A percentile compares a stretch with the other conserved stretches of the same genome.
These are phyloP conservation scores for Marcusenius ussheri DNA, from an alignment of 2,113 vertebrate genomes.

Conservation along the genomic window DNA sequence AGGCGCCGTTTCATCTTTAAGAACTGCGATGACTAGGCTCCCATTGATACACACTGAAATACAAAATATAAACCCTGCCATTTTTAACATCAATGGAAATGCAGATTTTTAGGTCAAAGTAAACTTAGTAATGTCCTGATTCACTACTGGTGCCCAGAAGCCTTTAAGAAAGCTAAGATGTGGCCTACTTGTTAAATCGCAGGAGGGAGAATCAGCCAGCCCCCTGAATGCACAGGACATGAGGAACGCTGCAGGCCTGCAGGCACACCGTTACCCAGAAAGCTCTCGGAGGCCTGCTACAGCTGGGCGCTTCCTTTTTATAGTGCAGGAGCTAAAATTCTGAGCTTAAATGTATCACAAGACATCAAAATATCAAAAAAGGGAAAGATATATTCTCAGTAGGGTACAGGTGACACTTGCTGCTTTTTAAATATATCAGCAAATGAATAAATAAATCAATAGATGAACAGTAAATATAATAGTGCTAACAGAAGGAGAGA, in stretches of 20 bases:
- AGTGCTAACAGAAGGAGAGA: background rate
- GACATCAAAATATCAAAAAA: background rate
- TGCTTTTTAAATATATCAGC: background rate
- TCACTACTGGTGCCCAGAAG: constrained; percentile 11
- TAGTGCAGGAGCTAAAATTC: background rate
- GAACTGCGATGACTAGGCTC: background rate
- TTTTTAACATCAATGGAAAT: constrained; percentile 8
- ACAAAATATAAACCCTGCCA: constrained; percentile 1
- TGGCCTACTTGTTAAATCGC: constrained; percentile 36
- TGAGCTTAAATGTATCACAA: background rate
- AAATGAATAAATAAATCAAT: background rate
- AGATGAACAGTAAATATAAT: background rate
- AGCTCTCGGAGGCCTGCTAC: background rate
- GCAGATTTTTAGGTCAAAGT: constrained; percentile 5
- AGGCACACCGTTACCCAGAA: background rate
- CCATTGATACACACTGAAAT: background rate
- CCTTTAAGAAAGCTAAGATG: constrained; percentile 35
- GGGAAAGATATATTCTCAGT: background rate
- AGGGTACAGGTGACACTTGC: background rate
- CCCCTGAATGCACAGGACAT: background rate
- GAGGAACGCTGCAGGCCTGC: background rate
- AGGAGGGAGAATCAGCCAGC: constrained; percentile 9
- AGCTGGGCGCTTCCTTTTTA: background rate
- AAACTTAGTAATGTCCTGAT: constrained; percentile 13
- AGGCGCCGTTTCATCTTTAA: background rate